Conservation (phyloP, 2,888 invertebrate species). For the Callinectes sapidus region DNA sequence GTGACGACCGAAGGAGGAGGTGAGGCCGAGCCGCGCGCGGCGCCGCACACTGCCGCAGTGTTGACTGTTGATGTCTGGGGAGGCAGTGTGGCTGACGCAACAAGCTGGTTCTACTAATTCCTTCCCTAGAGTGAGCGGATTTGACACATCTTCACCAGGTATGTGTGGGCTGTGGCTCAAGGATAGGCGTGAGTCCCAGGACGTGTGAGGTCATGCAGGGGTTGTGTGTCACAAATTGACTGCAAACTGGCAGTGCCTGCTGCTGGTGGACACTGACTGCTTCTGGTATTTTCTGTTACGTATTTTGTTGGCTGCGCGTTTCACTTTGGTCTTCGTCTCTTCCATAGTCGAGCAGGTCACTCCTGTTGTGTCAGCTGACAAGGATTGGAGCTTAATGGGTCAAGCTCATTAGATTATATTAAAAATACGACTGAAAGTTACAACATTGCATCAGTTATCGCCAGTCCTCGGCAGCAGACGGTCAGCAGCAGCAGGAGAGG, state of each 20-base stretch:
- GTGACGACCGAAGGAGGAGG: background rate
- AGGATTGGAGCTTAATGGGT: background rate
- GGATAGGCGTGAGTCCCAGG: background rate
- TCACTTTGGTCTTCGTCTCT: background rate
- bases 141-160: background rate
- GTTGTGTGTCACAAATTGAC: background rate
- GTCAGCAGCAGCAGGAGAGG: too few relatives aligned
- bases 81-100: background rate
- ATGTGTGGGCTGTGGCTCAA: background rate
- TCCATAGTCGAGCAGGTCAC: background rate
- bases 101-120: background rate
- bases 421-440: background rate
- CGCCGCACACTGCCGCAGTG: background rate
- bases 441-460: background rate
- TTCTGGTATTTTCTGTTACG: background rate
- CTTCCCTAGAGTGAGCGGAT: background rate
- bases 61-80: background rate
- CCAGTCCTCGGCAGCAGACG: background rate
- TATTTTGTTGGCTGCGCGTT: background rate
- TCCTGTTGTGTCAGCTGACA: background rate
- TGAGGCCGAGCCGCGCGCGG: background rate
- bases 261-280: background rate
- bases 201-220: background rate
- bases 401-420: background rate
- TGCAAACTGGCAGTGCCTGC: too few relatives aligned